Evolutionary conservation across 2,888 invertebrate species (phyloP).

Genomic region (Carcina quercana): DNA sequence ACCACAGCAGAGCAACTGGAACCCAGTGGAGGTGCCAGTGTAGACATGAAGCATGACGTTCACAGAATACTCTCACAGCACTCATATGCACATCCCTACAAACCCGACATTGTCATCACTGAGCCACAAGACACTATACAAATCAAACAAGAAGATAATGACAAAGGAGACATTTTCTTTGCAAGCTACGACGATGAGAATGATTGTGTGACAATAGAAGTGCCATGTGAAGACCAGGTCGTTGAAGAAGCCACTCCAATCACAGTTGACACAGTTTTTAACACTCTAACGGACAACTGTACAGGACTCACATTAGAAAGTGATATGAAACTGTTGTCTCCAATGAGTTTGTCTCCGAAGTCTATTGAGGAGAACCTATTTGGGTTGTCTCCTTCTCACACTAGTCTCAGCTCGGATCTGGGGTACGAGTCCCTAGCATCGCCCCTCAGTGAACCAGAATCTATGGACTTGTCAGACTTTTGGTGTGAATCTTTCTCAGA

Average conservation of each 20-base stretch:
- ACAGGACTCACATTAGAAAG: slow-evolving; percentile 43
- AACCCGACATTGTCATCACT: slow-evolving; percentile 29
- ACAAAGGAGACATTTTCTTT: slow-evolving; percentile 78
- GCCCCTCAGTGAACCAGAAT: slow-evolving; percentile 61
- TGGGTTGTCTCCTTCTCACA: slow-evolving; percentile 57
- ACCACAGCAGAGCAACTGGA: slow-evolving; percentile 88
- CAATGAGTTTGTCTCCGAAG: slow-evolving; percentile 52
- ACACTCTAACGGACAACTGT: slow-evolving; percentile 33
- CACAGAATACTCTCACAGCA: slow-evolving; percentile 66
- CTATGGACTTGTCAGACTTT: slow-evolving; percentile 74
- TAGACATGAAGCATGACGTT: slow-evolving; percentile 61
- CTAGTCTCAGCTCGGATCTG: slow-evolving; percentile 55
- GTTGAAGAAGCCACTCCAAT: slow-evolving; percentile 42
- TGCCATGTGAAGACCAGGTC: slow-evolving; percentile 75
- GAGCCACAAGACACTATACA: slow-evolving; percentile 27
- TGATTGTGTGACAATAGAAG: slow-evolving; percentile 83
- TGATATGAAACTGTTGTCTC: slow-evolving; percentile 63
- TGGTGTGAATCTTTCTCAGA: slow-evolving; percentile 86
- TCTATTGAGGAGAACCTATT: slow-evolving; percentile 47
- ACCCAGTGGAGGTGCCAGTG: slow-evolving; percentile 79
- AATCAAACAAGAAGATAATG: slow-evolving; percentile 45
- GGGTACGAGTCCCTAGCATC: slow-evolving; percentile 68
- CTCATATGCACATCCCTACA: slow-evolving; percentile 69
- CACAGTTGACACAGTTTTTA: slow-evolving; percentile 43
- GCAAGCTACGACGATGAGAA: slow-evolving; percentile 82